Base-by-base conservation (phyloP, 2,888 invertebrate genomes). In the Agonopterix subpropinquella region DNA sequence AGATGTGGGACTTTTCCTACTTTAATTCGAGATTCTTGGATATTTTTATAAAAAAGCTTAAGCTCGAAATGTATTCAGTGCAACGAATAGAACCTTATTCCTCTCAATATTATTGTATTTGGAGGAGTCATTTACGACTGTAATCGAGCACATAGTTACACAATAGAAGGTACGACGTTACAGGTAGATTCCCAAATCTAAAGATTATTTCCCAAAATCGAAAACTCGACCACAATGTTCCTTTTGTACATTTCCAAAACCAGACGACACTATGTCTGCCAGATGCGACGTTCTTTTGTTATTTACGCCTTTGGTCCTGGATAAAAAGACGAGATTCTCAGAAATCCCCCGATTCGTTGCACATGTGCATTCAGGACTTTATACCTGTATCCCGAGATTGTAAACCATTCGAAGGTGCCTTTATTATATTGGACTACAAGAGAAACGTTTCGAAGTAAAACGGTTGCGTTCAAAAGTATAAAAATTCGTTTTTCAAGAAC, bases 251-350 rank as follows among this genome's bases (percentile, higher is more conserved):
- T 39, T 28, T 28, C 39, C 39, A 9, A 39, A 39, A 39, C 36
- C 55, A 61, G 80, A 77, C 82, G 84, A 80, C 85, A 72, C 67
- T 53, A 56, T 70, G 85, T 85, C 85, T 85, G 74, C 73, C 83
- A 83, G 83, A 83, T 83, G 77, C 71, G 65, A 56, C 54, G 53
- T 44, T 41, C 65, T 59, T 69, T 80, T 46, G 81, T 74, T 80
- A 60, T 64, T 50, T 44, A 48, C 44, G 41, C 54, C 55, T 65
- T 62, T 64, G 28, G 28, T 28, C 28, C 28, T 7, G 28, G 28
- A 7, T 28, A 28, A 28, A 57, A 60, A 64, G 53, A 52, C 55
- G 60, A 65, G 65, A 69, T 81, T 81, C 80, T 58, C 44, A 70
- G 81, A 83, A 84, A 55, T 56, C 44, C 51, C 50, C 37, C 56